phyloP scores from a whole-genome alignment of 2,888 invertebrate genomes.

The Latheticus oryzae region DNA sequence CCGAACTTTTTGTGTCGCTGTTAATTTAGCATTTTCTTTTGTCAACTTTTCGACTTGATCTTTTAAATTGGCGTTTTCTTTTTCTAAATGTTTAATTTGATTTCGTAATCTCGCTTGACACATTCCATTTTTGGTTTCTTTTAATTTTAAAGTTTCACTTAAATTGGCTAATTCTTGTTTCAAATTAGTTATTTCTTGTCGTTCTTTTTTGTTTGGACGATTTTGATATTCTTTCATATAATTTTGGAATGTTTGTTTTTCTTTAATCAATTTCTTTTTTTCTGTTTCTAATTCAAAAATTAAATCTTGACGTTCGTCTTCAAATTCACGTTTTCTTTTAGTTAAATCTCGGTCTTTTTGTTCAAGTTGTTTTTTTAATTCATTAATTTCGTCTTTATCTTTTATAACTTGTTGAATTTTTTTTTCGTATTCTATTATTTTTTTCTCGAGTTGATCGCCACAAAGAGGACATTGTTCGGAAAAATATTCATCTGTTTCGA shows the following conservation, averaged over 20 bases:
- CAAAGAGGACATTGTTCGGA: conserved; percentile 43
- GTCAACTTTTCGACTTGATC: conserved; percentile 76
- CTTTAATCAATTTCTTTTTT: conserved; percentile 72
- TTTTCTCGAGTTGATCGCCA: conserved; percentile 38
- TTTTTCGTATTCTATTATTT: conserved; percentile 51
- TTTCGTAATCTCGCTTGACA: conserved; percentile 79
- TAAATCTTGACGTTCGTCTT: conserved; percentile 69
- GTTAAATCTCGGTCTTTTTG: conserved; percentile 67
- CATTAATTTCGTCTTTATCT: conserved; percentile 69
- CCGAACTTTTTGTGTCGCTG: conserved; percentile 71
- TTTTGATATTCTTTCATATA: conserved; percentile 77
- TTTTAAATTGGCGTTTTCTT: conserved; percentile 74
- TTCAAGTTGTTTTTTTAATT: conserved; percentile 62
- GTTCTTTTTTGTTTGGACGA: conserved; percentile 75
- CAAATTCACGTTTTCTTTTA: conserved; percentile 66
- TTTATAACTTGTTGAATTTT: conserved; percentile 74
- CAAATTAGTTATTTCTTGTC: conserved; percentile 75
- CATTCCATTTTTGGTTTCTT: conserved; percentile 79
- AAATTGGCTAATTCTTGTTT: conserved; percentile 75
- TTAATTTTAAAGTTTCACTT: conserved; percentile 76
- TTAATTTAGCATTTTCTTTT: conserved; percentile 74
- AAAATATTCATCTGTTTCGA: conserved; percentile 6
- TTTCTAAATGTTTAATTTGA: conserved; percentile 78
- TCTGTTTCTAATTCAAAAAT: conserved; percentile 71
- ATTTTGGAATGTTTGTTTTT: conserved; percentile 68